phyloP scores from a whole-genome alignment of 2,113 vertebrate genomes.

The Herpetotheres cachinnans region DNA sequence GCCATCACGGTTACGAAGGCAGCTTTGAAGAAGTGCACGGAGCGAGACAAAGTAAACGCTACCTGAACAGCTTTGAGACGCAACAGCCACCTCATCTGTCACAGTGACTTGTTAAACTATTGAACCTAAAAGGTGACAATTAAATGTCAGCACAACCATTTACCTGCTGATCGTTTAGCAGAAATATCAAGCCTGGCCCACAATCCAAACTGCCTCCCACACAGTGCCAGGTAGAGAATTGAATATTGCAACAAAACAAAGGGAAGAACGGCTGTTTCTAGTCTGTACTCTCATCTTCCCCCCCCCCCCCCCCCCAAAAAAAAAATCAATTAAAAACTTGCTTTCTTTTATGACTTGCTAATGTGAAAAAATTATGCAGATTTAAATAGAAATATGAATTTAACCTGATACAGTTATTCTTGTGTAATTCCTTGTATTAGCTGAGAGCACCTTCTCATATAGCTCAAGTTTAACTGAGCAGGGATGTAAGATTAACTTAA shows the following conservation, averaged over 20 bases:
- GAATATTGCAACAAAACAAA: neutral
- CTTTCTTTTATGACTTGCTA: neutral
- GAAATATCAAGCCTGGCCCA: constrained; percentile 15
- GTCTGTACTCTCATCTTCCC: neutral
- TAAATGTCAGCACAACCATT: constrained; percentile 27
- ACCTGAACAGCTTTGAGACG: neutral
- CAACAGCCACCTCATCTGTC: neutral
- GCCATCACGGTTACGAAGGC: neutral
- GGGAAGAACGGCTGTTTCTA: neutral
- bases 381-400: neutral
- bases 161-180: constrained; percentile 3
- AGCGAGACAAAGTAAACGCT: neutral
- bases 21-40: neutral
- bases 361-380: neutral
- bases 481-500: neutral
- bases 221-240: neutral
- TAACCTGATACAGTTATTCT: neutral
- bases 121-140: constrained; percentile 33
- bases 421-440: neutral
- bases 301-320: no score
- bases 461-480: neutral
- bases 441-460: neutral
- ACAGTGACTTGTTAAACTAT: neutral
- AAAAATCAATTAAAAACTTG: constrained; percentile 1
- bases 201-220: constrained; percentile 16